Evolutionary conservation across 2,113 vertebrate species (phyloP), one percentile per base, ranked within the genome.

Genomic region (Coryphaenoides rupestris): DNA sequence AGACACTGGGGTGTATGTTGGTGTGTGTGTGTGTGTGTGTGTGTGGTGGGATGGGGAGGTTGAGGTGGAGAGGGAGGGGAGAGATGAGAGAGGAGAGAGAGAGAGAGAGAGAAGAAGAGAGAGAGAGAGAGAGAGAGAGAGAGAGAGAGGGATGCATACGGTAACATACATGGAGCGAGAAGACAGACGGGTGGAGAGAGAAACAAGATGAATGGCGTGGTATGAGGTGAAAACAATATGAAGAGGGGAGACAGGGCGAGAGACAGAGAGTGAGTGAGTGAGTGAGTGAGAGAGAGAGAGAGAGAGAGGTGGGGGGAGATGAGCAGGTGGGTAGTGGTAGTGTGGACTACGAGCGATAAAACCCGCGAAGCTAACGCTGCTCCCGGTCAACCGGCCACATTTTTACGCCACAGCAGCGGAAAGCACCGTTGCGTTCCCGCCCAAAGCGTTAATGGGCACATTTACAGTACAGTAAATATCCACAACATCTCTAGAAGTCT

Each of bases 371-470:
- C 78, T 76, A 72, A 80, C 10, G 2, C 46, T 58, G 63, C 52
- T 65, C 62, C 75, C 80, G 84, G 86, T 86, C 86, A 81, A 85
- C 72, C 69, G 73, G 78, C 77, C 63, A n/a, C n/a, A n/a, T n/a
- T 73, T 86, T 80, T 78, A 82, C 67, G 49, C 71, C 79, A 65
- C 77, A 66, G 65, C 77, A 66, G 70, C 69, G n/a, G 63, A 81
- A 86, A 69, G 79, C 58, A 75, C 79, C 74, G 84, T 87, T 63
- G 84, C 82, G 81, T 87, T 79, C 53, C 69, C 80, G 78, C 70
- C 73, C 69, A 82, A 86, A 82, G 81, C 75, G 64, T 87, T 86
- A 85, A 85, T 73, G 84, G 83, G 62, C 67, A 87, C 83, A 86
- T 87, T 83, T 85, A 87, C 66, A 60, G 68, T n/a, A n/a, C n/a